Conservation (phyloP, 2,113 vertebrate genomes). For the Hippopotamus amphibius region DNA sequence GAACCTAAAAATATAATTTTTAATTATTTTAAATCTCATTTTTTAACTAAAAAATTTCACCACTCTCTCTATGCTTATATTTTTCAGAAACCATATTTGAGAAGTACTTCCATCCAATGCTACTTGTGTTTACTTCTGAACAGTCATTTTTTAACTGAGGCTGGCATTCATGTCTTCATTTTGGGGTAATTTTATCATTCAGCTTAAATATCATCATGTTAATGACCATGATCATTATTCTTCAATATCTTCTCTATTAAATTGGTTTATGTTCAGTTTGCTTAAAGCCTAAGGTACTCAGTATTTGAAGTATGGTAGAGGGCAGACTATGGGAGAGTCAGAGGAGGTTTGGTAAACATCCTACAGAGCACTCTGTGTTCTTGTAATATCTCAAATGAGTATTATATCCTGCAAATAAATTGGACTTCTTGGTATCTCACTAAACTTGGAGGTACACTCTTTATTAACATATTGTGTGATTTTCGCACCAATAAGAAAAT, state of each 20-base stretch:
- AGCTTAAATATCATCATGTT: not conserved
- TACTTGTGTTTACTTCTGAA: conserved; percentile 82
- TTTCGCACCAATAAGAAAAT: not conserved
- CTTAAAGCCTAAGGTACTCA: not conserved
- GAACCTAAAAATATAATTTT: not conserved
- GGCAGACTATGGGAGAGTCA: not conserved
- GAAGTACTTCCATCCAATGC: conserved; percentile 79
- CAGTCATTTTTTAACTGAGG: conserved; percentile 83
- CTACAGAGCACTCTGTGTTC: not conserved
- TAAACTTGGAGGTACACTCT: not conserved
- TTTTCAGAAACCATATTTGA: conserved; percentile 86
- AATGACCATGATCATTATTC: not conserved
- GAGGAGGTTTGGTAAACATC: not conserved
- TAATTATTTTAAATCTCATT: not conserved
- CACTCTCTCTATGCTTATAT: conserved; percentile 69
- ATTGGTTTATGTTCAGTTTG: not conserved
- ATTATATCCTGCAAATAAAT: not conserved
- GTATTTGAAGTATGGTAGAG: not conserved
- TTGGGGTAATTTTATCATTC: conserved; percentile 84
- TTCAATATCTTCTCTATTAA: not conserved
- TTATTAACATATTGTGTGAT: not conserved
- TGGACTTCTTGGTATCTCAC: not conserved
- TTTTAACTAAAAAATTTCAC: conserved; percentile 3
- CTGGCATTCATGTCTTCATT: conserved; percentile 86
- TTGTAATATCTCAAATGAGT: not conserved